These are phyloP conservation scores for Periplaneta americana DNA, from an alignment of 1,140 invertebrate genomes.

Conservation along the genomic window DNA sequence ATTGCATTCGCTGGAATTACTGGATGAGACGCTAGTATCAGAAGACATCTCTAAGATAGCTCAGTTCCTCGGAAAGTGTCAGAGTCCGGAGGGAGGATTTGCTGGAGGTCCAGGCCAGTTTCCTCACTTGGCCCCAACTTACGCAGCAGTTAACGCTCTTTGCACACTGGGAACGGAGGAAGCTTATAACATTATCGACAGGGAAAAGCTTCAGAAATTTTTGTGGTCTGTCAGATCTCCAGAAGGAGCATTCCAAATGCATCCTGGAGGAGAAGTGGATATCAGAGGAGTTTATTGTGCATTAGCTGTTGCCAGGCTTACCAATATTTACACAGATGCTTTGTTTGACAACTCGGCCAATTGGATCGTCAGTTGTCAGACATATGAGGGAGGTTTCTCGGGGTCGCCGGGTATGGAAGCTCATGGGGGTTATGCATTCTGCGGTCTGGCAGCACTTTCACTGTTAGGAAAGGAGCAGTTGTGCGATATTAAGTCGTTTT, in stretches of 20 bases:
- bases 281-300: conserved; percentile 95
- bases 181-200: conserved; percentile 82
- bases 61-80: conserved; percentile 67
- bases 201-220: conserved; percentile 66
- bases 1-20: conserved; percentile 78
- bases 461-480: conserved; percentile 74
- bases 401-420: conserved; percentile 93
- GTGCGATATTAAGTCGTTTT: conserved; percentile 58
- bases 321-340: conserved; percentile 71
- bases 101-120: conserved; percentile 89
- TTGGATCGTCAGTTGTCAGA: conserved; percentile 93
- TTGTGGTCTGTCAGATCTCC: conserved; percentile 65
- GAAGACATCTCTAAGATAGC: conserved; percentile 60
- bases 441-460: conserved; percentile 83
- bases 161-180: conserved; percentile 82
- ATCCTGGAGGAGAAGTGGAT: conserved; percentile 92
- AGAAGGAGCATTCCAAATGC: conserved; percentile 90
- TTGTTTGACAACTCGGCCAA: conserved; percentile 82
- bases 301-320: conserved; percentile 77
- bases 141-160: conserved; percentile 91
- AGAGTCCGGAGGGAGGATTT: conserved; percentile 80
- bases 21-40: conserved; percentile 65
- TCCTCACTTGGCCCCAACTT: conserved; percentile 92
- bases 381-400: conserved; percentile 97
- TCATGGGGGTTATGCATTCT: conserved; percentile 97